Percentiles rank a stretch among this genome's conserved stretches.
Conservation (phyloP, 2,113 vertebrate genomes). For the Monopterus albus region DNA sequence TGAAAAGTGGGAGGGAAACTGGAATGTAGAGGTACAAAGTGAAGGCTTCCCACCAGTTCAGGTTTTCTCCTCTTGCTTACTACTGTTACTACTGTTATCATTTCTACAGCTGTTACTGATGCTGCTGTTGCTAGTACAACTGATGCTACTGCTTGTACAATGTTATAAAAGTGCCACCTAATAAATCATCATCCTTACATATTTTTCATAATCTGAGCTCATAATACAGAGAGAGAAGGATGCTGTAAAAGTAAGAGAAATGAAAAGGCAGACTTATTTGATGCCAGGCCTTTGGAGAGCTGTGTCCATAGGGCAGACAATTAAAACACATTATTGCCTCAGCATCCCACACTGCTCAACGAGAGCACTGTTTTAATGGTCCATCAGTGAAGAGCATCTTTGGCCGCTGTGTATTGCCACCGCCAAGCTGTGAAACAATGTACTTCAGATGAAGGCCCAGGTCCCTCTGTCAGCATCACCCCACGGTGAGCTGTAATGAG, state of each 20-base stretch:
- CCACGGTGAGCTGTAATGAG: constrained; percentile 72
- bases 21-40: background rate
- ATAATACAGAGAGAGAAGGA: too few relatives aligned
- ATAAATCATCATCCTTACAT: too few relatives aligned
- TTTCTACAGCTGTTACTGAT: constrained; percentile 5
- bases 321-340: constrained; percentile 43
- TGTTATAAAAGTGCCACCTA: too few relatives aligned
- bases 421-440: constrained; percentile 45
- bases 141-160: too few relatives aligned
- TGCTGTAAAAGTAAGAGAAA: background rate
- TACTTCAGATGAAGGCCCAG: constrained; percentile 30
- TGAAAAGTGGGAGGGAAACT: constrained; percentile 1
- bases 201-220: too few relatives aligned
- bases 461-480: constrained; percentile 63
- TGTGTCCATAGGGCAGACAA: constrained; percentile 17
- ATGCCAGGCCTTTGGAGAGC: constrained; percentile 4
- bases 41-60: background rate
- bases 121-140: too few relatives aligned
- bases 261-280: background rate
- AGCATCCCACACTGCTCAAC: constrained; percentile 42
- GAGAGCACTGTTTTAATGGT: constrained; percentile 52
- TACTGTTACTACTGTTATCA: background rate
- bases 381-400: constrained; percentile 45
- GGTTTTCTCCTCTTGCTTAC: background rate
- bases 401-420: constrained; percentile 23